Conservation (phyloP, 92 coral and sea anemone genomes). For the Meandrina meandrites region DNA sequence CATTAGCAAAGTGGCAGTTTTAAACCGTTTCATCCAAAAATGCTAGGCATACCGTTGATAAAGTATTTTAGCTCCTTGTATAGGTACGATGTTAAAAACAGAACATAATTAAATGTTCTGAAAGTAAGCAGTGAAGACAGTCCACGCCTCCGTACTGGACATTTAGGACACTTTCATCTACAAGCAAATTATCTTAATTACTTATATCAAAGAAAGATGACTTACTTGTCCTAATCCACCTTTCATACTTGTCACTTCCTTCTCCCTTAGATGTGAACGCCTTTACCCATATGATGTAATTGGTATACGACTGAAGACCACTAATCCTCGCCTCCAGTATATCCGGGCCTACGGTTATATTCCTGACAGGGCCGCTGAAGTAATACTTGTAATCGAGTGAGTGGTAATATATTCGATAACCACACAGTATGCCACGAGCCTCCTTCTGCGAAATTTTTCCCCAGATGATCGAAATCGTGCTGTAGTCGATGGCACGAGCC, state of each 20-base stretch:
- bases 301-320: not conserved
- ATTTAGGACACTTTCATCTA: no score
- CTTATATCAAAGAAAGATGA: not conserved
- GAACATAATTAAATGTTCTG: no score
- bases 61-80: no score
- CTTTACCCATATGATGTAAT: not conserved
- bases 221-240: slow-evolving; percentile 12
- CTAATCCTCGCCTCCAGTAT: not conserved
- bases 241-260: not conserved
- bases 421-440: not conserved
- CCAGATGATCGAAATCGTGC: slow-evolving; percentile 8
- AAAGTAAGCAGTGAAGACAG: no score
- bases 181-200: no score
- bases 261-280: slow-evolving; percentile 18
- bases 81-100: no score
- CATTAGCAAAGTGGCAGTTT: no score
- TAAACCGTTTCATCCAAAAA: no score
- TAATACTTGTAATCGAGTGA: not conserved
- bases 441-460: not conserved
- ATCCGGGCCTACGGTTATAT: slow-evolving; percentile 9
- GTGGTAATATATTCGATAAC: slow-evolving; percentile 16
- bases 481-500: not conserved
- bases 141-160: no score
- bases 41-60: no score
- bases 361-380: not conserved